Evolutionary conservation across 2,888 invertebrate genomes (phyloP).

Genomic region (Arge pagana): DNA sequence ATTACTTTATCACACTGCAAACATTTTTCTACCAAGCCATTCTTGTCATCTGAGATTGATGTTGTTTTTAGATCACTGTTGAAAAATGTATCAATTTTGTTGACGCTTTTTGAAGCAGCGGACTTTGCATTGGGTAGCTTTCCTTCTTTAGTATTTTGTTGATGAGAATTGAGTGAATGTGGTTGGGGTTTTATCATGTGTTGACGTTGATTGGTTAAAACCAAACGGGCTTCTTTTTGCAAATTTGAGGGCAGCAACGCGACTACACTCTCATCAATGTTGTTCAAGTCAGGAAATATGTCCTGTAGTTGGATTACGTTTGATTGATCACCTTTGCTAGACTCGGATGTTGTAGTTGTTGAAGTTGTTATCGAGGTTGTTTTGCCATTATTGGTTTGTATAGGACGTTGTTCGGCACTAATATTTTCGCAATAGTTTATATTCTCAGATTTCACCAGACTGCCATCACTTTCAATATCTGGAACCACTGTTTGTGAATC

Average conservation of each 20-base stretch:
- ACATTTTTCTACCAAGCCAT: slow-evolving; percentile 63
- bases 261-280: slow-evolving; percentile 55
- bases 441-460: too few species aligned
- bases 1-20: slow-evolving; percentile 71
- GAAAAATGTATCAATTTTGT: slow-evolving; percentile 32
- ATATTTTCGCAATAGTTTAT: neutral
- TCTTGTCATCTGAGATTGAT: slow-evolving; percentile 44
- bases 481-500: neutral
- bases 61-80: slow-evolving; percentile 37
- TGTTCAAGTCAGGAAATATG: slow-evolving; percentile 57
- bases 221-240: slow-evolving; percentile 48
- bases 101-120: slow-evolving; percentile 10
- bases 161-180: slow-evolving; percentile 21
- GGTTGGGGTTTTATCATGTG: slow-evolving; percentile 1
- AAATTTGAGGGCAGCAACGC: slow-evolving; percentile 53
- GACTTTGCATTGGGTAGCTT: slow-evolving; percentile 32
- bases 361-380: neutral
- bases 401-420: neutral
- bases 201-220: slow-evolving; percentile 33
- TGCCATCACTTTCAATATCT: neutral
- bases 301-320: slow-evolving; percentile 45
- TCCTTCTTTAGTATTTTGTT: slow-evolving; percentile 29
- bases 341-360: slow-evolving; percentile 7
- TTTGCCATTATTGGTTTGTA: neutral
- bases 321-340: slow-evolving; percentile 1